Conservation (phyloP, 2,888 invertebrate genomes). For the Eilema sororculum region DNA sequence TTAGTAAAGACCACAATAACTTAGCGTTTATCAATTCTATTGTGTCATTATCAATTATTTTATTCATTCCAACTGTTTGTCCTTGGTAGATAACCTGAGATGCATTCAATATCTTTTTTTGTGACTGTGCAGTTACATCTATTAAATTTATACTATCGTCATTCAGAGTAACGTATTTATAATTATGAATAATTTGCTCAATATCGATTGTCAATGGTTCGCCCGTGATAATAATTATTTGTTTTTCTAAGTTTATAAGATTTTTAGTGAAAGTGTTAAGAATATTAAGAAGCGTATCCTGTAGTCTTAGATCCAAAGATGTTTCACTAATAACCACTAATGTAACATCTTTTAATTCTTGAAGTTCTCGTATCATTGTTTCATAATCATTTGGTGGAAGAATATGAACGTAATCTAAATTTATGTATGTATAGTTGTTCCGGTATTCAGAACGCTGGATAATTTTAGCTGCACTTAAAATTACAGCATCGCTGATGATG, state of each 20-base stretch:
- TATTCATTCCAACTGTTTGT: constrained; percentile 40
- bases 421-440: constrained; percentile 50
- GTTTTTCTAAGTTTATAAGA: constrained; percentile 34
- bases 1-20: constrained; percentile 49
- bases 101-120: constrained; percentile 44
- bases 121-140: constrained; percentile 46
- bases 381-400: constrained; percentile 54
- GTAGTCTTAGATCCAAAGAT: constrained; percentile 33
- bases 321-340: constrained; percentile 57
- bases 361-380: constrained; percentile 54
- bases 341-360: constrained; percentile 40
- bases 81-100: constrained; percentile 54
- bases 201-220: constrained; percentile 33
- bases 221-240: constrained; percentile 50
- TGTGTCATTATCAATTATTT: constrained; percentile 45
- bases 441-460: constrained; percentile 46
- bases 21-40: constrained; percentile 48
- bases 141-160: constrained; percentile 47
- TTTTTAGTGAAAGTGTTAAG: constrained; percentile 19
- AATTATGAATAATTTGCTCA: constrained; percentile 17
- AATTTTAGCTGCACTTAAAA: constrained; percentile 56
- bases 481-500: constrained; percentile 48
- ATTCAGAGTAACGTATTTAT: constrained; percentile 25
- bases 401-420: constrained; percentile 57
- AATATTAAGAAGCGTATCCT: constrained; percentile 50